Evolutionary conservation across 1,140 invertebrate genomes (phyloP).

Genomic region (Drosophila persimilis): DNA sequence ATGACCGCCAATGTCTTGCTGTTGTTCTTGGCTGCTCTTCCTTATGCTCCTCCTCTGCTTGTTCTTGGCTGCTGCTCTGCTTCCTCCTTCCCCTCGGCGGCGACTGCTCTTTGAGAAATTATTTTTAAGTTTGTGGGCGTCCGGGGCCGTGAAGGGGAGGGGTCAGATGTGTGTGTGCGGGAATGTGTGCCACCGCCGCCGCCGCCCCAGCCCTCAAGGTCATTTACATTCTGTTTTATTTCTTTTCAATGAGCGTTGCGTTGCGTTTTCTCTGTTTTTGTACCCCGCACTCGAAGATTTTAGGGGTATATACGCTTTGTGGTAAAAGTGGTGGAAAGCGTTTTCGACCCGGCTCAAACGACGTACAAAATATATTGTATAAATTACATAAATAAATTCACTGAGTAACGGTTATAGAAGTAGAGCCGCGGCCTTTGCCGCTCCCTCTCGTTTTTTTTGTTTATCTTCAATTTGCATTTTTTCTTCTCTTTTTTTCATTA

Average conservation of each 20-base stretch:
- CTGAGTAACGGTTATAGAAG: too few species aligned
- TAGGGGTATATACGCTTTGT: too few species aligned
- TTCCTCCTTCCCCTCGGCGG: conserved; percentile 29
- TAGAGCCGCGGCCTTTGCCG: too few species aligned
- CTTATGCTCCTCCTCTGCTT: conserved; percentile 8
- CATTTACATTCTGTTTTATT: conserved; percentile 77
- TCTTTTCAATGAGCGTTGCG: conserved; percentile 38
- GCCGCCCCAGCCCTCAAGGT: conserved; percentile 59
- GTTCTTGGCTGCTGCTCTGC: conserved; percentile 30
- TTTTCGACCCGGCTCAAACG: too few species aligned
- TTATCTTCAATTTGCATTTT: conserved; percentile 14
- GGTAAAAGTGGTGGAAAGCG: too few species aligned
- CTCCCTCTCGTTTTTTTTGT: conserved; percentile 5
- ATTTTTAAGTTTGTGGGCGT: conserved; percentile 75
- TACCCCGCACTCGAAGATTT: too few species aligned
- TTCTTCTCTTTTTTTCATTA: conserved; percentile 50
- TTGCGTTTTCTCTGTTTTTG: conserved; percentile 42
- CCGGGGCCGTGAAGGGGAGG: conserved; percentile 14
- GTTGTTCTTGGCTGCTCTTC: conserved; percentile 26
- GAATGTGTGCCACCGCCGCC: conserved; percentile 33
- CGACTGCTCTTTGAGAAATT: conserved; percentile 67
- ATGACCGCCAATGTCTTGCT: conserved; percentile 61
- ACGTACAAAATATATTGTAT: too few species aligned
- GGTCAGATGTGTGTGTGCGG: conserved; percentile 4
- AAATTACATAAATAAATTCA: too few species aligned